Evolutionary conservation across 2,888 invertebrate genomes (phyloP).

Genomic region (Eupithecia vulgata): DNA sequence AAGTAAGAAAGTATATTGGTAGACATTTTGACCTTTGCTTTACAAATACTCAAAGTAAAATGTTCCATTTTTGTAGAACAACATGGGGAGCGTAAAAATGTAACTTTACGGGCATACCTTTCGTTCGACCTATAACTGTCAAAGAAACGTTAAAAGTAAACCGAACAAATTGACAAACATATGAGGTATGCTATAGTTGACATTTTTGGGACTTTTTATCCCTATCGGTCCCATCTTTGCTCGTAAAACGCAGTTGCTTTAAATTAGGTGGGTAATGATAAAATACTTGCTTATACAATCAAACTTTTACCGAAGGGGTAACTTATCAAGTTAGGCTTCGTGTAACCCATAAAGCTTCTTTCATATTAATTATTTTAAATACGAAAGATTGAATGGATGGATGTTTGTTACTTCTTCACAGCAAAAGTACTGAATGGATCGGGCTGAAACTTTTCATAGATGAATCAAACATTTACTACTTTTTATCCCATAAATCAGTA

Average conservation of each 20-base stretch:
- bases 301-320: neutral
- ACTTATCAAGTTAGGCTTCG: too few species aligned
- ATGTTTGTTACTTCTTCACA: too few species aligned
- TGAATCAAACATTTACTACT: too few species aligned
- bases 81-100: slow-evolving; percentile 16
- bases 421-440: too few species aligned
- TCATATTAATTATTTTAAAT: too few species aligned
- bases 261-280: neutral
- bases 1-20: too few species aligned
- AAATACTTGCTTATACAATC: neutral
- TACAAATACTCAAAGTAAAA: neutral
- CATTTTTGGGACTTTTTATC: slow-evolving; percentile 20
- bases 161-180: slow-evolving; percentile 21
- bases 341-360: too few species aligned
- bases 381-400: too few species aligned
- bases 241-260: slow-evolving; percentile 27
- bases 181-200: slow-evolving; percentile 22
- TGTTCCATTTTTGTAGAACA: neutral
- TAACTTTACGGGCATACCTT: slow-evolving; percentile 30
- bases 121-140: slow-evolving; percentile 13
- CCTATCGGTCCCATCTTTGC: slow-evolving; percentile 28
- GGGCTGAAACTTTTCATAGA: too few species aligned
- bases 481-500: too few species aligned
- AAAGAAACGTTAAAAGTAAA: neutral
- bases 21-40: neutral